These are phyloP conservation scores for Cheilosia soror DNA, from an alignment of 2,888 invertebrate species.

Conservation along the genomic window DNA sequence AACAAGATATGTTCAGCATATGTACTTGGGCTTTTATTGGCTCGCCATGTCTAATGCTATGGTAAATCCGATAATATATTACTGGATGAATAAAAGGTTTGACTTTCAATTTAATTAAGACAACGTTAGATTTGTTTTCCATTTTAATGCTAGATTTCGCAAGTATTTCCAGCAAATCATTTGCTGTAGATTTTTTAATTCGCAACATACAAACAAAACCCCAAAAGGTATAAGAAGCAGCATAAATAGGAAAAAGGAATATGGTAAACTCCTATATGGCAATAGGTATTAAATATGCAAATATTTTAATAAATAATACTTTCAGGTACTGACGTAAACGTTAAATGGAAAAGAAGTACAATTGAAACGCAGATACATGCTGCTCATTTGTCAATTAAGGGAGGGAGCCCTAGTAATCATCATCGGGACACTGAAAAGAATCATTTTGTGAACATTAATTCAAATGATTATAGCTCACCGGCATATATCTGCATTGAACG, in stretches of 20 bases:
- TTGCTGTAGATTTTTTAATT: constrained; percentile 85
- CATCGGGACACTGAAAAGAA: background rate
- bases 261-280: background rate
- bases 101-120: background rate
- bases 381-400: constrained; percentile 75
- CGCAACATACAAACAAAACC: constrained; percentile 78
- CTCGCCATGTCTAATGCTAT: constrained; percentile 96
- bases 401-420: constrained; percentile 22
- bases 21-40: constrained; percentile 94
- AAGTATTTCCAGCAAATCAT: constrained; percentile 89
- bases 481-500: constrained; percentile 79
- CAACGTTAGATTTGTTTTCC: background rate
- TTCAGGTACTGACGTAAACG: constrained; percentile 78
- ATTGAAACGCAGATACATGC: constrained; percentile 82
- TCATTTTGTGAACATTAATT: constrained; percentile 71
- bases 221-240: constrained; percentile 77
- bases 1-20: constrained; percentile 90
- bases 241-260: constrained; percentile 76
- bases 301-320: constrained; percentile 2
- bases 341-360: constrained; percentile 82
- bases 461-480: constrained; percentile 77
- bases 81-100: constrained; percentile 95
- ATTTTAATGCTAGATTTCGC: constrained; percentile 85
- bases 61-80: constrained; percentile 96
- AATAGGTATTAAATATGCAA: background rate